A percentile compares a stretch with the other conserved stretches of the same genome.
phyloP scores from a whole-genome alignment of 92 coral and sea anemone species.

The Parazoanthus swiftii region DNA sequence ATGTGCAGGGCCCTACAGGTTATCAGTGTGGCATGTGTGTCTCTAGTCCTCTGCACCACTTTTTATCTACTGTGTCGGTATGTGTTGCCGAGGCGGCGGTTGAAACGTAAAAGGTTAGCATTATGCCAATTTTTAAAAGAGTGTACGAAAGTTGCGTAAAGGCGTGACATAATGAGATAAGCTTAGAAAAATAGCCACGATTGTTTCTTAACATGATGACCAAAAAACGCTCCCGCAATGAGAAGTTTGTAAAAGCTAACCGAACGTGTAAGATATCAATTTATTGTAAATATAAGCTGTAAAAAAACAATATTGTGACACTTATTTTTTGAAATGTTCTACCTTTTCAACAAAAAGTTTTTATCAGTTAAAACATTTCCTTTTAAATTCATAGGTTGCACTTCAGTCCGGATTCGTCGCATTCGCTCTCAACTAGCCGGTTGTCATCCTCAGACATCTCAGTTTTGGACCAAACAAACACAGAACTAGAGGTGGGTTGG shows the following conservation, averaged over 20 bases:
- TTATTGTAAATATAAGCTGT: no score
- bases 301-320: no score
- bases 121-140: neutral
- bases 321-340: neutral
- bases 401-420: neutral
- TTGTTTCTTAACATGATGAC: no score
- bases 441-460: neutral
- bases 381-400: neutral
- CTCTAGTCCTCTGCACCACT: neutral
- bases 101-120: slow-evolving; percentile 21
- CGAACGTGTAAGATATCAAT: no score
- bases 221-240: no score
- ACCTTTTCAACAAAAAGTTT: neutral
- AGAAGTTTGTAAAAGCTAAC: no score
- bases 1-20: neutral
- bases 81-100: slow-evolving; percentile 1
- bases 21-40: neutral
- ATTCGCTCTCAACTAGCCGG: slow-evolving; percentile 22
- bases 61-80: neutral
- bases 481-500: slow-evolving; percentile 1
- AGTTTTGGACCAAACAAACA: neutral
- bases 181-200: no score
- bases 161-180: no score
- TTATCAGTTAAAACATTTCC: neutral
- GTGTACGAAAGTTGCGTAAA: no score